A percentile compares a stretch with the other conserved stretches of the same genome.
Evolutionary conservation across 1,140 invertebrate genomes (phyloP).

Genomic region (Lucilia sericata): DNA sequence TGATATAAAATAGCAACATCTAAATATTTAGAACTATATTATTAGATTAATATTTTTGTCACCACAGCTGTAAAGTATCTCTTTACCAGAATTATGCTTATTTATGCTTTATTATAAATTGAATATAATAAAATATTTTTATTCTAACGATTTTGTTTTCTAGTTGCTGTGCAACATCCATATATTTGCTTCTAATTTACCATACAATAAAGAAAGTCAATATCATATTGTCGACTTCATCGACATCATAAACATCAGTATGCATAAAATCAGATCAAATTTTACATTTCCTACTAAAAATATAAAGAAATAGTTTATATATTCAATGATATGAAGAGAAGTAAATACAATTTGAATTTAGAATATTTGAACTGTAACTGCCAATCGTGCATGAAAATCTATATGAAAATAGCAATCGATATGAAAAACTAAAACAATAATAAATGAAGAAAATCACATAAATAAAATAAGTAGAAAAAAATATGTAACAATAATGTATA

Average conservation of each 20-base stretch:
- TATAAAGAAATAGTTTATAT: neutral
- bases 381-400: conserved; percentile 20
- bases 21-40: too few species aligned
- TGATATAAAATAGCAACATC: too few species aligned
- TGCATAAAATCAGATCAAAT: conserved; percentile 21
- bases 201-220: neutral
- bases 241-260: neutral
- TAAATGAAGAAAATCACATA: neutral
- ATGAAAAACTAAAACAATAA: neutral
- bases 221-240: neutral
- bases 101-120: conserved; percentile 33
- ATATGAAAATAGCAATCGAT: neutral
- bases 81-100: neutral
- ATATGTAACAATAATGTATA: neutral
- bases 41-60: too few species aligned
- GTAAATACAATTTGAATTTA: neutral
- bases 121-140: conserved; percentile 40
- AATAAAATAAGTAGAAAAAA: neutral
- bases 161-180: neutral
- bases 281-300: neutral
- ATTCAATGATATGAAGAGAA: neutral
- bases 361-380: conserved; percentile 29
- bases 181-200: neutral
- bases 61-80: too few species aligned
- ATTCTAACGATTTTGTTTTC: neutral